These are phyloP conservation scores for Agrotis clavis DNA, from an alignment of 2,888 invertebrate genomes.

Conservation along the genomic window DNA sequence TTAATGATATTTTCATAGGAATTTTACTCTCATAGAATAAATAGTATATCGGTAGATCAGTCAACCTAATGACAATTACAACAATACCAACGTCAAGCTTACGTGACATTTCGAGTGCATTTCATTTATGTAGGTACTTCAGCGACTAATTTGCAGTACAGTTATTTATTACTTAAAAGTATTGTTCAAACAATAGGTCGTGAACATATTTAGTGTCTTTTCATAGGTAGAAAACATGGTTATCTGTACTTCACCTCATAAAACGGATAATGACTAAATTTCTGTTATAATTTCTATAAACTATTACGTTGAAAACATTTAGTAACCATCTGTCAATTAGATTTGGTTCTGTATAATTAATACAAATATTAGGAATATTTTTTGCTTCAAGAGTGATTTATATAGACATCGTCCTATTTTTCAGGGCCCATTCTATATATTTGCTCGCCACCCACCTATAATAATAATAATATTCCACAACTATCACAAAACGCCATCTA, in stretches of 20 bases:
- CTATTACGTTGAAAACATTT: neutral
- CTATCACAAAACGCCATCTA: too few species aligned
- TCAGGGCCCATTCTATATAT: too few species aligned
- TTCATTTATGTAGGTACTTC: slow-evolving; percentile 4
- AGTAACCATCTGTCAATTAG: neutral
- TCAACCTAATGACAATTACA: neutral
- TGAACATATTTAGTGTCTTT: slow-evolving; percentile 35
- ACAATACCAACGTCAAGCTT: neutral
- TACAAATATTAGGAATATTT: neutral
- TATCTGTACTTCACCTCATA: slow-evolving; percentile 1
- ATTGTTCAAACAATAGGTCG: slow-evolving; percentile 45
- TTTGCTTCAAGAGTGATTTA: neutral
- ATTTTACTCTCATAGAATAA: neutral
- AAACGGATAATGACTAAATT: neutral
- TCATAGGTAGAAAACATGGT: neutral
- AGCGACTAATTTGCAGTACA: slow-evolving; percentile 30
- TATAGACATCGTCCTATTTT: too few species aligned
- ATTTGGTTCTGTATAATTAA: neutral
- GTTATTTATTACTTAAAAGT: slow-evolving; percentile 32
- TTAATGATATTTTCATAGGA: too few species aligned
- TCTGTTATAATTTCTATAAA: slow-evolving; percentile 1
- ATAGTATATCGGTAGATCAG: neutral
- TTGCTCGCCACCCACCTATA: too few species aligned
- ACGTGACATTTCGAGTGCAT: slow-evolving; percentile 48
- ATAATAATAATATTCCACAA: too few species aligned